Evolutionary conservation across 2,113 vertebrate genomes (phyloP).

Genomic region (Aegotheles bennettii): DNA sequence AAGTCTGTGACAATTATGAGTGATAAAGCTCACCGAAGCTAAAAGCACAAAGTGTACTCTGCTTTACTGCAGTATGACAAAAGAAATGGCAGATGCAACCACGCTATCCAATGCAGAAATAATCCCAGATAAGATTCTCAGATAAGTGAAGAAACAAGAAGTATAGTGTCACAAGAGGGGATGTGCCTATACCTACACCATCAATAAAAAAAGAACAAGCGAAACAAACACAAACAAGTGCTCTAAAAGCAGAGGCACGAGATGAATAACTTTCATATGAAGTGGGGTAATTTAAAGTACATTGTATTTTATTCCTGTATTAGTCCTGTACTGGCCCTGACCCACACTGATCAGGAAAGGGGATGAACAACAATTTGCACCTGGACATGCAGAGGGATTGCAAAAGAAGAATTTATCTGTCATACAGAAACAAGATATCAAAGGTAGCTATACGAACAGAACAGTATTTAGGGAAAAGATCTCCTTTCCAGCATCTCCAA

Average conservation of each 20-base stretch:
- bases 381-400: neutral
- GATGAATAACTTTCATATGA: neutral
- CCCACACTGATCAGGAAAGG: neutral
- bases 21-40: neutral
- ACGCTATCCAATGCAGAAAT: neutral
- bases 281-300: neutral
- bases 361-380: neutral
- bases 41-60: neutral
- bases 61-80: neutral
- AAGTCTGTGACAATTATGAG: neutral
- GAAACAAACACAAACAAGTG: neutral
- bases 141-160: neutral
- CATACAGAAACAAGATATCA: neutral
- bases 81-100: neutral
- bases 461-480: neutral
- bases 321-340: neutral
- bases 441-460: neutral
- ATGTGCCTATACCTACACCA: neutral
- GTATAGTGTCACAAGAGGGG: neutral
- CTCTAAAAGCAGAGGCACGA: neutral
- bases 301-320: neutral
- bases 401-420: neutral
- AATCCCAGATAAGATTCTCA: conserved; percentile 5
- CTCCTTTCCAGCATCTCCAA: neutral
- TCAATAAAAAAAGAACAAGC: neutral